A percentile compares a stretch with the other conserved stretches of the same genome.
Evolutionary conservation across 1,140 invertebrate species (phyloP).

Genomic region (Listronotus oregonensis): DNA sequence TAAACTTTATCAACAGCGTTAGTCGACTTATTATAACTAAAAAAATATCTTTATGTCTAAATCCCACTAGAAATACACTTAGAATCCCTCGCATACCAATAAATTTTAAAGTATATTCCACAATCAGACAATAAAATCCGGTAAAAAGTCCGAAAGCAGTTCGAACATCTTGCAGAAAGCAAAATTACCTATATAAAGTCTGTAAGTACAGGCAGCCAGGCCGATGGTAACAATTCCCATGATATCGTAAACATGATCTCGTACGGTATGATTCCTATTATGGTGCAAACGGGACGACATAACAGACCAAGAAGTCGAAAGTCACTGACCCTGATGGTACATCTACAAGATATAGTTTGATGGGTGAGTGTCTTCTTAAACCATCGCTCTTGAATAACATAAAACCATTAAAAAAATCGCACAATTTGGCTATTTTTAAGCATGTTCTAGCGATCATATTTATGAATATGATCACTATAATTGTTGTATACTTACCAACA

Average conservation of each 20-base stretch:
- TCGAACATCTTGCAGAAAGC: constrained; percentile 23
- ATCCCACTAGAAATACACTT: no score
- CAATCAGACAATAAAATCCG: constrained; percentile 5
- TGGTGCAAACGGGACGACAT: constrained; percentile 45
- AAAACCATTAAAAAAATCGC: no score
- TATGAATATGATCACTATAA: no score
- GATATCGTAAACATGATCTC: constrained; percentile 44
- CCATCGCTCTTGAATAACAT: no score
- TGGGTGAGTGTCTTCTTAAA: not conserved
- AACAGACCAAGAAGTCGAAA: constrained; percentile 42
- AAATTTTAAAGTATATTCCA: no score
- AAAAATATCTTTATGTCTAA: no score
- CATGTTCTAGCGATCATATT: no score
- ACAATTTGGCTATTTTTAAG: no score
- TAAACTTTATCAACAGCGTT: no score
- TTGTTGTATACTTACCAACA: no score
- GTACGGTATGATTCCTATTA: constrained; percentile 48
- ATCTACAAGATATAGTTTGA: not conserved
- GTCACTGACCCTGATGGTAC: constrained; percentile 42
- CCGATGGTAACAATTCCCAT: constrained; percentile 38
- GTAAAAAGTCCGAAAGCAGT: constrained; percentile 15
- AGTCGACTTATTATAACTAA: no score
- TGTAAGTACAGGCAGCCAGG: constrained; percentile 14
- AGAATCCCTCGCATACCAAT: no score
- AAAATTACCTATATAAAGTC: constrained; percentile 32